phyloP scores from a whole-genome alignment of 2,797 vertebrate species.

The Halcyon badia region DNA sequence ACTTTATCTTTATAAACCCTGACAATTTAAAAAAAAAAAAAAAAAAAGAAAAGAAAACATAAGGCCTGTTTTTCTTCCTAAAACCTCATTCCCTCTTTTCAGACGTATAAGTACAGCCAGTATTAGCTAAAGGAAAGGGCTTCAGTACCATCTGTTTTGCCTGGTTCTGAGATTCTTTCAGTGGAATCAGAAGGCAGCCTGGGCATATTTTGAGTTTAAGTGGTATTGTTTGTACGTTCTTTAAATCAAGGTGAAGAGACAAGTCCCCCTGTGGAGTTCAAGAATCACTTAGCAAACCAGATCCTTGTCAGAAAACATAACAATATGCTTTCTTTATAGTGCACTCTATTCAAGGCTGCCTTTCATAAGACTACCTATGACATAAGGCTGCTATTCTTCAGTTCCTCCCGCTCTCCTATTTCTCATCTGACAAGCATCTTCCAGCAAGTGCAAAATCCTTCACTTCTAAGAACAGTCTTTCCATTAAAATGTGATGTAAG shows the following conservation, averaged over 20 bases:
- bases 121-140: slow-evolving; percentile 62
- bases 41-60: accelerated
- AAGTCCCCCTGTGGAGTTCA: slow-evolving; percentile 61
- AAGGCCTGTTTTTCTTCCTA: slow-evolving; percentile 14
- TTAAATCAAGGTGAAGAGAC: slow-evolving; percentile 74
- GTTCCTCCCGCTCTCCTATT: slow-evolving; percentile 45
- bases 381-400: slow-evolving; percentile 65
- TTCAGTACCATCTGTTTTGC: slow-evolving; percentile 65
- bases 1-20: neutral
- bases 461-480: slow-evolving; percentile 37
- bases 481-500: slow-evolving; percentile 44
- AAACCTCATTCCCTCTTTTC: slow-evolving; percentile 18
- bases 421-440: slow-evolving; percentile 57
- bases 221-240: slow-evolving; percentile 67
- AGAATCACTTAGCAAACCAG: slow-evolving; percentile 70
- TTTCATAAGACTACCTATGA: slow-evolving; percentile 47
- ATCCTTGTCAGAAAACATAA: slow-evolving; percentile 67
- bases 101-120: slow-evolving; percentile 28
- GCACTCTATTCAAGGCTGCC: slow-evolving; percentile 62
- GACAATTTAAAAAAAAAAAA: neutral
- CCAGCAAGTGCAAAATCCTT: slow-evolving; percentile 51
- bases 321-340: slow-evolving; percentile 65
- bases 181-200: slow-evolving; percentile 56
- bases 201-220: slow-evolving; percentile 70
- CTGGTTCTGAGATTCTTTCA: slow-evolving; percentile 55